Evolutionary conservation across 2,113 vertebrate genomes (phyloP).

Genomic region (Corydoras maculifer): DNA sequence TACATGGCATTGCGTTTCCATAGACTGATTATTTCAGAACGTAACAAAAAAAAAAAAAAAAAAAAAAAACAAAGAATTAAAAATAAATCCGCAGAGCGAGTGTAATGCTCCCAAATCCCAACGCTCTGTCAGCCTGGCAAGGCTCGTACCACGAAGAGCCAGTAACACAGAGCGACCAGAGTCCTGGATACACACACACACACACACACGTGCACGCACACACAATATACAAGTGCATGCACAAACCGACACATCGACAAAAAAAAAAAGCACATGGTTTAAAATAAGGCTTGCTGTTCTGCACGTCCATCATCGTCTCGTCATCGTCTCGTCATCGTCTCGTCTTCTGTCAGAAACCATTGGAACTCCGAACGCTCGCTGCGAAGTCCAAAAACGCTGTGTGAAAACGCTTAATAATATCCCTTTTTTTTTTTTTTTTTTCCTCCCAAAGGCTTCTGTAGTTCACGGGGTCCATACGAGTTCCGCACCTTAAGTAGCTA

Average conservation of each 20-base stretch:
- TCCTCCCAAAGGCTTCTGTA: no score
- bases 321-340: slow-evolving; percentile 47
- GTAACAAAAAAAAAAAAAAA: slow-evolving; percentile 30
- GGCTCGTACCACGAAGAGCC: slow-evolving; percentile 42
- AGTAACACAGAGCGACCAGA: slow-evolving; percentile 39
- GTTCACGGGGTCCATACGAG: no score
- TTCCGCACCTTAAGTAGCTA: no score
- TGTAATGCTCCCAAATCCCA: slow-evolving; percentile 34
- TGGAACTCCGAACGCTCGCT: slow-evolving; percentile 1
- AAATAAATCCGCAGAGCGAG: slow-evolving; percentile 29
- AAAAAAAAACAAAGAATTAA: slow-evolving; percentile 35
- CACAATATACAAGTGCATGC: background rate
- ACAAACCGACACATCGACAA: background rate
- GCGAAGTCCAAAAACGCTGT: background rate
- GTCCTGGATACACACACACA: slow-evolving; percentile 26
- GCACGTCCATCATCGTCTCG: slow-evolving; percentile 54
- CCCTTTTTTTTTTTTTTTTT: no score
- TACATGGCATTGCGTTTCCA: slow-evolving; percentile 15
- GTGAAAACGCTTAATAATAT: no score
- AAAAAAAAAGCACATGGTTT: slow-evolving; percentile 45
- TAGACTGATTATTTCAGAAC: slow-evolving; percentile 34
- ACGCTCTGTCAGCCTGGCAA: slow-evolving; percentile 35
- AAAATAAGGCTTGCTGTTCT: slow-evolving; percentile 55
- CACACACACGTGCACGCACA: background rate
- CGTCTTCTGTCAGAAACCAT: slow-evolving; percentile 7